phyloP scores from a whole-genome alignment of 2,888 invertebrate genomes.

The Drosophila neotestacea region DNA sequence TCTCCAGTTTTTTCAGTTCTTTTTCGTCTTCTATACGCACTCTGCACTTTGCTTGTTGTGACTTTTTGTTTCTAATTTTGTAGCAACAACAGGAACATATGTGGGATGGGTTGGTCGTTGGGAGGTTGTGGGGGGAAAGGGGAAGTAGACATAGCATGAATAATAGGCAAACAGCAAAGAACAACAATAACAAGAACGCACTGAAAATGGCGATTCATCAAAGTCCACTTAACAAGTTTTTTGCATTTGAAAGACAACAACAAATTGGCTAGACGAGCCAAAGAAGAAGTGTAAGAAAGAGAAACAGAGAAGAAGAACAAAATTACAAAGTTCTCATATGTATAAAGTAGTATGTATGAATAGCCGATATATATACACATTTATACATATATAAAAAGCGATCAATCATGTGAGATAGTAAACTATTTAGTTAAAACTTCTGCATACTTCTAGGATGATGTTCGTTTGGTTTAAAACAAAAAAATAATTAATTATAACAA shows the following conservation, averaged over 20 bases:
- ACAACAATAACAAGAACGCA: constrained; percentile 43
- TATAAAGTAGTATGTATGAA: background rate
- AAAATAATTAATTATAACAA: background rate
- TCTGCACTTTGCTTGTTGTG: constrained; percentile 68
- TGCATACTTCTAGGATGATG: constrained; percentile 51
- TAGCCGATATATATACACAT: background rate
- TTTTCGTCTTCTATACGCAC: constrained; percentile 60
- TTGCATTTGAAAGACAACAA: constrained; percentile 72
- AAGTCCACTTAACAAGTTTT: constrained; percentile 79
- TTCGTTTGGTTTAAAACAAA: background rate
- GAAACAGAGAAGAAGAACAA: constrained; percentile 28
- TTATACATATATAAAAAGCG: background rate
- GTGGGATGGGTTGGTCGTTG: constrained; percentile 17
- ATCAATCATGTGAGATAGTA: constrained; percentile 27
- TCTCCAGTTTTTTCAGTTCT: constrained; percentile 13
- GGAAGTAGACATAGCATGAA: constrained; percentile 62
- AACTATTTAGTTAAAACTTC: constrained; percentile 10
- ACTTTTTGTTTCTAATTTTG: constrained; percentile 56
- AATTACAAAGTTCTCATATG: constrained; percentile 26
- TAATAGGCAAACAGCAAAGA: constrained; percentile 62
- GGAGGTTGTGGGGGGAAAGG: constrained; percentile 1
- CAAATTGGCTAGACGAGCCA: constrained; percentile 37
- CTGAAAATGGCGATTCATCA: constrained; percentile 79
- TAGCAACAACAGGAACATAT: constrained; percentile 33
- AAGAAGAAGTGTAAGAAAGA: constrained; percentile 12